Evolutionary conservation across 2,797 vertebrate genomes (phyloP), one percentile per base, ranked within the genome.

Genomic region (Eurystomus glaucurus): DNA sequence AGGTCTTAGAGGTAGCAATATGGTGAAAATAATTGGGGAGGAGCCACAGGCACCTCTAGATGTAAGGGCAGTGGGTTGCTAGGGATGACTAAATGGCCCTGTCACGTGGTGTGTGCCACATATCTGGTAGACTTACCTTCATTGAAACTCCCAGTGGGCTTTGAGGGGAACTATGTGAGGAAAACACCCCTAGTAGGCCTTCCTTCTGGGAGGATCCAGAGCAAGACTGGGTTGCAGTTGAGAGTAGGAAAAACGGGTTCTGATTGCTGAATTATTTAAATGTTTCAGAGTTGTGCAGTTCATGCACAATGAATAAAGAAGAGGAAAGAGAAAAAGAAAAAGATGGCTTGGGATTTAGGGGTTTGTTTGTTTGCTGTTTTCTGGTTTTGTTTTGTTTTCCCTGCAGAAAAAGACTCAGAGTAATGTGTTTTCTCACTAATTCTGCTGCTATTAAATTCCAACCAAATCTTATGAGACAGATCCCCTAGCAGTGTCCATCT

Each of bases 81-180:
- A 10, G 54, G 46, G 88, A 82, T 51, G 29, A 25, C 3, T 2
- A 78, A 78, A 14, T 16, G 43, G 2, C 37, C 7, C 10, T 39
- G 9, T 25, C 0, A 0, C 11, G 9, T 14, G 33, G 6, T 51
- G 5, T 46, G 31, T 75, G 61, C 23, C 21, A 16, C 14, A 9
- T 10, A 33, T 10, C 8, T 77, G 31, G 11, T 21, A 86, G 45
- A 35, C 74, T 57, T 50, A 15, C 45, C 35, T 83, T 77, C 10
- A 4, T 0, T 51, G 52, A 65, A 86, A 25, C 23, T 88, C 29
- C 14, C 22, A 11, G 25, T 15, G 33, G 37, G 14, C 21, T 74
- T 52, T 82, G 50, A 81, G 8, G 25, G 26, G 16, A 83, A 15
- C 52, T 77, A 0, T 28, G 16, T 61, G 13, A 85, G 23, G 33